Evolutionary conservation across 2,797 vertebrate species (phyloP).

Genomic region (Myioborus melanocephalus): DNA sequence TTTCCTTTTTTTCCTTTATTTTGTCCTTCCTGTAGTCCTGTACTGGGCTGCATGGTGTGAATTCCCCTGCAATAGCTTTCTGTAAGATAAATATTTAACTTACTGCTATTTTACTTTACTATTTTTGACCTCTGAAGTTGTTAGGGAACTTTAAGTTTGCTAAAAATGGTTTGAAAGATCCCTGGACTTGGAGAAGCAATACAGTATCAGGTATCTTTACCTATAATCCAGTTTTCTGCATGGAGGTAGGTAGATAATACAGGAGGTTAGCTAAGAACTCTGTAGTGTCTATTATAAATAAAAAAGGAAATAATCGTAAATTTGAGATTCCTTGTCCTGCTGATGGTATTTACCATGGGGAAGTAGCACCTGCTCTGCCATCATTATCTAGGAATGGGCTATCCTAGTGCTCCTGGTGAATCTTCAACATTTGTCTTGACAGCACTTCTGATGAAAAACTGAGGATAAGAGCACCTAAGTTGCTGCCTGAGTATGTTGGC

Average conservation of each 20-base stretch:
- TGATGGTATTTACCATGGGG: neutral
- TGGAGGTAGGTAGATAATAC: neutral
- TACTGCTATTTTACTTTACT: neutral
- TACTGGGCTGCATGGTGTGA: neutral
- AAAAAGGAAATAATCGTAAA: neutral
- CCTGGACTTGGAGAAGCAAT: neutral
- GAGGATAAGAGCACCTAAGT: neutral
- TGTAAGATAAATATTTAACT: neutral
- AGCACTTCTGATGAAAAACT: neutral
- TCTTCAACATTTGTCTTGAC: neutral
- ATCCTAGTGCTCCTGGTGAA: neutral
- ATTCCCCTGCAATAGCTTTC: neutral
- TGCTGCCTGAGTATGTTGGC: neutral
- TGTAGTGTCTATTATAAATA: neutral
- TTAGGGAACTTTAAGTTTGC: neutral
- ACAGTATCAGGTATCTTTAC: neutral
- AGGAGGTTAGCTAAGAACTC: neutral
- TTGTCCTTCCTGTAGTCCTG: neutral
- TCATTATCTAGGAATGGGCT: neutral
- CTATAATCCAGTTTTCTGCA: neutral
- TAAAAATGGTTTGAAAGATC: neutral
- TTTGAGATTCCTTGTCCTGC: neutral
- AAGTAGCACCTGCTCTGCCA: neutral
- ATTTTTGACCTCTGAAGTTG: neutral
- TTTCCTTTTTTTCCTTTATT: neutral